phyloP scores from a whole-genome alignment of 2,113 vertebrate genomes.

The Dolichotis patagonum region DNA sequence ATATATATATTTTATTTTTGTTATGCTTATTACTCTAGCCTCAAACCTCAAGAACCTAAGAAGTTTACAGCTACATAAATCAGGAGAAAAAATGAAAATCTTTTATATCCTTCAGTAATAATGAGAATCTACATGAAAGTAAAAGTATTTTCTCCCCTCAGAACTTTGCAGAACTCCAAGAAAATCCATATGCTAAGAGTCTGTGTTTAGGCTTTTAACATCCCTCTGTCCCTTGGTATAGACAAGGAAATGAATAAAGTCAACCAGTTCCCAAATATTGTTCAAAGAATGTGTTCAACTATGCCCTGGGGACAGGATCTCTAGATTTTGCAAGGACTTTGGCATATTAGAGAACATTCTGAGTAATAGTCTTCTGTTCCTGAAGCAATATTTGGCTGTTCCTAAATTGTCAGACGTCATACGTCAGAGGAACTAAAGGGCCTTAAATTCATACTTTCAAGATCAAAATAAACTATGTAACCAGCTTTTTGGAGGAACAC shows the following conservation, averaged over 20 bases:
- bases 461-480: background rate
- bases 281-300: background rate
- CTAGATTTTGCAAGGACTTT: background rate
- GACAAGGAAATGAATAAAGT: conserved; percentile 2
- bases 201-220: background rate
- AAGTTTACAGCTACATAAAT: background rate
- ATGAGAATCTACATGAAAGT: conserved; percentile 13
- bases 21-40: background rate
- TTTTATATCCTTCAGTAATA: background rate
- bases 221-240: background rate
- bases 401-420: too few species aligned
- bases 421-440: background rate
- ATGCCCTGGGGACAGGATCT: background rate
- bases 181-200: background rate
- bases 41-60: conserved; percentile 36
- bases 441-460: background rate
- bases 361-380: background rate
- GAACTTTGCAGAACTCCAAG: background rate
- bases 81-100: conserved; percentile 32
- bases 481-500: background rate
- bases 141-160: conserved; percentile 12
- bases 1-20: background rate
- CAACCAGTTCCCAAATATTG: background rate
- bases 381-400: background rate
- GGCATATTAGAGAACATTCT: background rate